These are phyloP conservation scores for Prunella strophiata DNA, from an alignment of 2,797 vertebrate species.

Conservation along the genomic window DNA sequence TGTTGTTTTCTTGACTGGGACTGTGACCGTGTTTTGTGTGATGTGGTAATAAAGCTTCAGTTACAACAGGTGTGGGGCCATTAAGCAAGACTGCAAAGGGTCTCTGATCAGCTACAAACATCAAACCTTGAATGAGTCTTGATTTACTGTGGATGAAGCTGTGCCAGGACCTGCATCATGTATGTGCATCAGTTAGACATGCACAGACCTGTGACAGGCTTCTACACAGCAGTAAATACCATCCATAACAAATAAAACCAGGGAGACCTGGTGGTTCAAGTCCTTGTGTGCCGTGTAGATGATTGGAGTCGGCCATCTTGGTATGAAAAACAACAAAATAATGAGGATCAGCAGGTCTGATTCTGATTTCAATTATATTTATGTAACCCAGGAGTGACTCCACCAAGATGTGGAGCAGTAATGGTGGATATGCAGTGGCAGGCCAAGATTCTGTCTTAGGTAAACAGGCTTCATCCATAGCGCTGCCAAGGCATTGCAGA, in stretches of 20 bases:
- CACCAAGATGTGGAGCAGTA: conserved; percentile 31
- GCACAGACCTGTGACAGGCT: conserved; percentile 1
- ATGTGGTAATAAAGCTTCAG: not conserved
- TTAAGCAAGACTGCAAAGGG: conserved; percentile 47
- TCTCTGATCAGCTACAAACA: conserved; percentile 41
- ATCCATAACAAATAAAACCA: not conserved
- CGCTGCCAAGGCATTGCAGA: not conserved
- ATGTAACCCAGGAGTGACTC: conserved; percentile 49
- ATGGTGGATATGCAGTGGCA: not conserved
- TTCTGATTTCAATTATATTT: conserved; percentile 60
- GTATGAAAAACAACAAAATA: conserved; percentile 45
- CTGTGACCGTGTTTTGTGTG: not conserved
- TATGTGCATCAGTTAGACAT: not conserved
- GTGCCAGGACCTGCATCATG: conserved; percentile 22
- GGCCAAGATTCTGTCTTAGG: conserved; percentile 55
- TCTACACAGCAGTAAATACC: not conserved
- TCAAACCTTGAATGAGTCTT: conserved; percentile 21
- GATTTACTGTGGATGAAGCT: not conserved
- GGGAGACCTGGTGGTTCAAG: not conserved
- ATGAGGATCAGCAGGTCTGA: conserved; percentile 51
- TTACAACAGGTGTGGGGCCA: not conserved
- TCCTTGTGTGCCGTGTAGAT: not conserved
- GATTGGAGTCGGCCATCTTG: not conserved
- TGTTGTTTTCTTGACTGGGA: not conserved
- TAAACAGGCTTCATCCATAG: not conserved